Evolutionary conservation across 2,888 invertebrate species (phyloP).

Genomic region (Proisotoma minuta): DNA sequence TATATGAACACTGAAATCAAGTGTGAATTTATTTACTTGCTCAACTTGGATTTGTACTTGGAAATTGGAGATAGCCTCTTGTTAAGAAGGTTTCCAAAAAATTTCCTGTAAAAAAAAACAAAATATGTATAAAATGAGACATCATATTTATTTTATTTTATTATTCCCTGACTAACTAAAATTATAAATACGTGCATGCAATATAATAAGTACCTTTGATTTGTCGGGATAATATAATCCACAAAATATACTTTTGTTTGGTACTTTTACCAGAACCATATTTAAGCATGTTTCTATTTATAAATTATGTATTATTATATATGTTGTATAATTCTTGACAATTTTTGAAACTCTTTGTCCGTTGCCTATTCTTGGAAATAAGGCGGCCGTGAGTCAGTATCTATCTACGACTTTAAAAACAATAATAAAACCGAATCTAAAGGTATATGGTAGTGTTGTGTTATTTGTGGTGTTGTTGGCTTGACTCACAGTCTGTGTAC

Average conservation of each 20-base stretch:
- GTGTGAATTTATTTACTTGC: background rate
- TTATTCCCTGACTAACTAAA: too few relatives aligned
- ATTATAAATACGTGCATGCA: too few relatives aligned
- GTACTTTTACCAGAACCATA: too few relatives aligned
- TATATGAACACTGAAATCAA: too few relatives aligned
- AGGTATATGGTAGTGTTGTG: background rate
- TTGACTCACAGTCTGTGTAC: background rate
- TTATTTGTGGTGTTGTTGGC: slow-evolving; percentile 1
- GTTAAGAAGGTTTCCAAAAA: background rate
- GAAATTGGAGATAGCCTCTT: background rate
- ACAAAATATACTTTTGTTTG: too few relatives aligned
- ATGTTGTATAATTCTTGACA: too few relatives aligned
- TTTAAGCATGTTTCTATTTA: too few relatives aligned
- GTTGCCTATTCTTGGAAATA: background rate
- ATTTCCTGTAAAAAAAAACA: background rate
- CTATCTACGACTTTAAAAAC: background rate
- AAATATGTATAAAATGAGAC: too few relatives aligned
- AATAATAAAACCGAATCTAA: background rate
- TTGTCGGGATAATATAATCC: too few relatives aligned
- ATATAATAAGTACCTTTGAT: too few relatives aligned
- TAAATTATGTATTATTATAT: too few relatives aligned
- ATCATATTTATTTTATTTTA: too few relatives aligned
- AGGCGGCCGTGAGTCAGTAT: background rate
- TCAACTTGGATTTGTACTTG: slow-evolving; percentile 1
- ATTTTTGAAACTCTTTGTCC: background rate